Base-by-base conservation (phyloP, 2,888 invertebrate species). In the Ceraclea dissimilis region DNA sequence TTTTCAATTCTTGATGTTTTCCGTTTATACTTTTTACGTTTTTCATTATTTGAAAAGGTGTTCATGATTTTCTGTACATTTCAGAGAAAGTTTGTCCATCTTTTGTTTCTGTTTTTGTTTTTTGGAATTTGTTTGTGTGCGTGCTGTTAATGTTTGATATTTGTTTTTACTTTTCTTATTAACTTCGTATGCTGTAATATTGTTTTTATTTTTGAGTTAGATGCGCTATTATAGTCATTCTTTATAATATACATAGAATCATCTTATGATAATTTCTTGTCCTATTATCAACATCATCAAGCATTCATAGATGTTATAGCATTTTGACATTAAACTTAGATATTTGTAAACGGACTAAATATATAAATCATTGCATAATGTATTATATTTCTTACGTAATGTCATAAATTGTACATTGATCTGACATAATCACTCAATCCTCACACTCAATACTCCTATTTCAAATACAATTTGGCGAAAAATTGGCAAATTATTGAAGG, bases 121-220 rank as follows among this genome's bases (percentile, higher is more conserved):
- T 43, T 43, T 43, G 43, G 17, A 43, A 16, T 43, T 10, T 18
- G 18, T 46, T 39, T 54, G 54, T 54, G 52, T n/a, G 56, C 53
- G 57, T 50, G 57, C 50, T 58, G 21, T 58, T 18, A 16, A 39
- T 39, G 4, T 39, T 39, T 39, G 16, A 8, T 39, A 8, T 39
- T 39, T 34, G 53, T 26, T 26, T 26, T 26, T 46, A 11, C 19
- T 53, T 57, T 53, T 16, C 13, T 50, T 52, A 49, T 49, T 53
- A 43, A 49, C 49, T 47, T 50, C 53, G 57, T 57, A 52, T 54
- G 53, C 57, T 54, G 49, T 57, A 46, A 50, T 54, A 50, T 19
- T 51, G 53, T 57, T 17, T 46, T 54, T 54, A 17, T 56, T 11
- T 13, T 52, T 21, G 44, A 5, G 16, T 39, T 61, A 61, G 61